Conservation (phyloP, 2,113 vertebrate genomes). For the Lagopus leucura region DNA sequence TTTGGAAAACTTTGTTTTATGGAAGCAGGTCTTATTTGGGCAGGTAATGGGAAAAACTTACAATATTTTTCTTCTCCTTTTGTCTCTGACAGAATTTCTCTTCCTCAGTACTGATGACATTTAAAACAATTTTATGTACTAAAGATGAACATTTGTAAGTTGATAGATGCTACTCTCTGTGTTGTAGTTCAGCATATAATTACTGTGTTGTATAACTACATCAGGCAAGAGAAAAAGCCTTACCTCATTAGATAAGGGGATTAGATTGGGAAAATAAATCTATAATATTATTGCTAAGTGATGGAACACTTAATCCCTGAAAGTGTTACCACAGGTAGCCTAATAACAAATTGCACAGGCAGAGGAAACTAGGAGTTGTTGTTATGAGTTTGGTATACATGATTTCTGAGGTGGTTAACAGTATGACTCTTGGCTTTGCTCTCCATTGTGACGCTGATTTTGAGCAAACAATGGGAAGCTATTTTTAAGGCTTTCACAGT, state of each 20-base stretch:
- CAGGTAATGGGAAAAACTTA: background rate
- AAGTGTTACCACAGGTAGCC: background rate
- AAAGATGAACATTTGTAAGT: background rate
- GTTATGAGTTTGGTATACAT: background rate
- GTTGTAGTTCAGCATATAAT: background rate
- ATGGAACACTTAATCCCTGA: background rate
- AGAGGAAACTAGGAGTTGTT: background rate
- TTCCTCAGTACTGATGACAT: background rate
- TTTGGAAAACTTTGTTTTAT: background rate
- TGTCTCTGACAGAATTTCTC: background rate
- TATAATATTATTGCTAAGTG: background rate
- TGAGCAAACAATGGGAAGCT: slow-evolving; percentile 37
- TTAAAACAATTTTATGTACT: background rate
- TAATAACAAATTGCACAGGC: background rate
- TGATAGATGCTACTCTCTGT: background rate
- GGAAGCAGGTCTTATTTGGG: background rate
- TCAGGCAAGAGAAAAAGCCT: background rate
- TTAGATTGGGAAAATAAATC: background rate
- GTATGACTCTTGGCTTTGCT: background rate
- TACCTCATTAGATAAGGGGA: background rate
- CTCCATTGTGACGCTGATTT: background rate
- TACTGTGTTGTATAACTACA: background rate
- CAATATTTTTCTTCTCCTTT: background rate
- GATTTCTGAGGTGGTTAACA: background rate
- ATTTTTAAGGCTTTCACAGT: slow-evolving; percentile 50